Evolutionary conservation across 2,888 invertebrate species (phyloP).

Genomic region (Latrodectus hesperus): DNA sequence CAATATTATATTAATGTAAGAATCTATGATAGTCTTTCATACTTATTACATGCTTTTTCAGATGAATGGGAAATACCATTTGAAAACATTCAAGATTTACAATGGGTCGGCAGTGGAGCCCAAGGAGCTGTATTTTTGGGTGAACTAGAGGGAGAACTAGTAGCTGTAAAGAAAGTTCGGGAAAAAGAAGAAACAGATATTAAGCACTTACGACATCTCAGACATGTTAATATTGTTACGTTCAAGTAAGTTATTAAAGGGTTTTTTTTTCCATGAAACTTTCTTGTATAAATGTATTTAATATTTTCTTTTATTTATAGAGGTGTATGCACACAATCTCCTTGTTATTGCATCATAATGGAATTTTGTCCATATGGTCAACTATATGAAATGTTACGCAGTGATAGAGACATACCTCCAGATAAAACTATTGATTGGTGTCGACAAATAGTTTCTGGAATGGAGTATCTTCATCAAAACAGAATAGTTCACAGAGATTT

Average conservation of each 20-base stretch:
- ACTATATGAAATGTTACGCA: conserved; percentile 90
- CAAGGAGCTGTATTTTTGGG: conserved; percentile 97
- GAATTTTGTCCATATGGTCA: conserved; percentile 98
- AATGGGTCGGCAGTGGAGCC: conserved; percentile 95
- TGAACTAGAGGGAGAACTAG: conserved; percentile 84
- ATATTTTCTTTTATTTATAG: conserved; percentile 77
- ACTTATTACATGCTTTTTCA: conserved; percentile 71
- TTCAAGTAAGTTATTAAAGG: conserved; percentile 74
- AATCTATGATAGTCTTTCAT: too few relatives aligned
- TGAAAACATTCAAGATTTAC: conserved; percentile 89
- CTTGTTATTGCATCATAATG: conserved; percentile 97
- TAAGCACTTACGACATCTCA: conserved; percentile 77
- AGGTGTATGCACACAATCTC: conserved; percentile 94
- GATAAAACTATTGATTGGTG: conserved; percentile 92
- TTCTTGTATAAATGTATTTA: background rate
- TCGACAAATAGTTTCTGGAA: conserved; percentile 95
- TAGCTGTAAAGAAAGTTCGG: conserved; percentile 96
- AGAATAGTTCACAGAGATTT: conserved; percentile 99
- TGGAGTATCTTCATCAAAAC: conserved; percentile 95
- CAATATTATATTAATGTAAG: too few relatives aligned
- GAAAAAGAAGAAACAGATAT: conserved; percentile 89
- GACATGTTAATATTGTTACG: conserved; percentile 75
- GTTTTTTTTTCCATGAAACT: background rate
- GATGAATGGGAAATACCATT: conserved; percentile 98
- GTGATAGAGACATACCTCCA: conserved; percentile 89